These are phyloP conservation scores for Drosophila engyochracea DNA, from an alignment of 2,888 invertebrate genomes.

Conservation along the genomic window DNA sequence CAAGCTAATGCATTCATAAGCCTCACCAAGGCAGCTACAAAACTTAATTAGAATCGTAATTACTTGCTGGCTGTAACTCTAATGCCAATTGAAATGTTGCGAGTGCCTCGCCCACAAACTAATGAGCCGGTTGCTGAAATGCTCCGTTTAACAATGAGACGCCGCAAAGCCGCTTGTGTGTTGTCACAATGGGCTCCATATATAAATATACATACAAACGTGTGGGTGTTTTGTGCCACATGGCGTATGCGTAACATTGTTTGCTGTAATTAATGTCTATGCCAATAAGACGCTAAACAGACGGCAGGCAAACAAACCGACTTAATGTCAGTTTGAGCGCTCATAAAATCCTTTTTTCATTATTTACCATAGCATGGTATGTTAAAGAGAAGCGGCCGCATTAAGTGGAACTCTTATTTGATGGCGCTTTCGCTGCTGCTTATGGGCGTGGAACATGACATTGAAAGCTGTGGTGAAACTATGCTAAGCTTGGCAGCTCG, in stretches of 20 bases:
- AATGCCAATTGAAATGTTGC: conserved; percentile 65
- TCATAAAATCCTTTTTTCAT: conserved; percentile 71
- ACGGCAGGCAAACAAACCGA: conserved; percentile 39
- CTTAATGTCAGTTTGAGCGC: conserved; percentile 67
- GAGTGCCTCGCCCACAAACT: conserved; percentile 54
- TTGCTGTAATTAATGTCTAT: conserved; percentile 75
- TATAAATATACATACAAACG: background rate
- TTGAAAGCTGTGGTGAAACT: conserved; percentile 66
- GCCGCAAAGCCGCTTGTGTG: conserved; percentile 46
- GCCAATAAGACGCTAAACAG: conserved; percentile 58
- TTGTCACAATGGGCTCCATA: background rate
- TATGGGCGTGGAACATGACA: conserved; percentile 73
- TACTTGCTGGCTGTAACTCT: conserved; percentile 62
- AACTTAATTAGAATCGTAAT: conserved; percentile 79
- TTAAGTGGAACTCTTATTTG: conserved; percentile 55
- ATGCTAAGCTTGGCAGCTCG: conserved; percentile 72
- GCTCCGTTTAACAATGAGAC: conserved; percentile 45
- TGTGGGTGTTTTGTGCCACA: conserved; percentile 31
- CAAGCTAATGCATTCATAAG: conserved; percentile 64
- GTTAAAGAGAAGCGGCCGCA: conserved; percentile 48
- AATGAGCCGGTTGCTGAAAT: conserved; percentile 59
- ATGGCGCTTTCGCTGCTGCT: conserved; percentile 21
- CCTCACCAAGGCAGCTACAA: conserved; percentile 34
- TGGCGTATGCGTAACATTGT: conserved; percentile 71
- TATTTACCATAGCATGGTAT: conserved; percentile 45